These are phyloP conservation scores for Ips typographus DNA, from an alignment of 1,140 invertebrate genomes.

Conservation along the genomic window DNA sequence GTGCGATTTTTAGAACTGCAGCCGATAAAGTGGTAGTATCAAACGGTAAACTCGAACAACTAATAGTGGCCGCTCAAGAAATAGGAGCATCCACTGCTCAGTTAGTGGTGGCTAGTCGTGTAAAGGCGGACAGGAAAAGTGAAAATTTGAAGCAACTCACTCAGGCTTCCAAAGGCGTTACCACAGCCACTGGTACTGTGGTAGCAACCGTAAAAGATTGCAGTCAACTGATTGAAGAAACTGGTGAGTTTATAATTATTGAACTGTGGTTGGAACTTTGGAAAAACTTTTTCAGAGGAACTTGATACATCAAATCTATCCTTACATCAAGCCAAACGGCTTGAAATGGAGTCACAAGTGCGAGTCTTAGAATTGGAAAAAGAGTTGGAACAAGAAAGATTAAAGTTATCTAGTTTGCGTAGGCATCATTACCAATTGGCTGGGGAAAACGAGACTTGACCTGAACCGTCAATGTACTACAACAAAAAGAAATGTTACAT, in stretches of 20 bases:
- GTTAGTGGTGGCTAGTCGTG: slow-evolving; percentile 91
- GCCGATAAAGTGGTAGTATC: slow-evolving; percentile 90
- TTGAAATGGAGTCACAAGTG: slow-evolving; percentile 96
- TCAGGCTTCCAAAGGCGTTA: slow-evolving; percentile 83
- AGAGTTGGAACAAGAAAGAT: slow-evolving; percentile 83
- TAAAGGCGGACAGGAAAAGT: slow-evolving; percentile 84
- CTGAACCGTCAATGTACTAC: slow-evolving; percentile 19
- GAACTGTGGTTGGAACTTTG: background rate
- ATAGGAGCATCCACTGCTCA: slow-evolving; percentile 97
- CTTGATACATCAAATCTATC: slow-evolving; percentile 87
- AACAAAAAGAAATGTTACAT: slow-evolving; percentile 29
- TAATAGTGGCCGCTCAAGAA: slow-evolving; percentile 95
- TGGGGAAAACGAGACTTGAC: slow-evolving; percentile 54
- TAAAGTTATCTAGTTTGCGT: slow-evolving; percentile 78
- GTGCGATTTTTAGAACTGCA: slow-evolving; percentile 66
- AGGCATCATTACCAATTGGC: slow-evolving; percentile 92
- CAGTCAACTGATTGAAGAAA: slow-evolving; percentile 80
- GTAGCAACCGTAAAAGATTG: slow-evolving; percentile 92
- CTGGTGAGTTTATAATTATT: slow-evolving; percentile 35
- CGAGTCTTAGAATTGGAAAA: slow-evolving; percentile 91
- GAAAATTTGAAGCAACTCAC: slow-evolving; percentile 76
- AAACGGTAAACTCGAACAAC: slow-evolving; percentile 86
- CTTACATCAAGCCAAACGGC: slow-evolving; percentile 89
- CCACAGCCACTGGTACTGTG: slow-evolving; percentile 85
- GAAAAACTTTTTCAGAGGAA: slow-evolving; percentile 64